Base-by-base conservation (phyloP, 1,140 invertebrate genomes). In the Campoletis sonorensis region DNA sequence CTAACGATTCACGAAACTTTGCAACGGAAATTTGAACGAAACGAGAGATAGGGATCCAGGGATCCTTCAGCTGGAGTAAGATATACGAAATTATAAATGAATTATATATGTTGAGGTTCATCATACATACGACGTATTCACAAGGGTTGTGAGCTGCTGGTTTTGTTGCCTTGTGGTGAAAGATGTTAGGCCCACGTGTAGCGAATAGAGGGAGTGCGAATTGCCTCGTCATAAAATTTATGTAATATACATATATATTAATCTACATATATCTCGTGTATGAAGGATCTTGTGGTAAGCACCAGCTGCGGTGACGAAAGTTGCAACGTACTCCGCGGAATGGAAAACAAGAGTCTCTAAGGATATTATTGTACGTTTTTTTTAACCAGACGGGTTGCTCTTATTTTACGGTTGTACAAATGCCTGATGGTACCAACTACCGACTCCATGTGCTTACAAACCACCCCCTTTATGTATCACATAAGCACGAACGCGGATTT, bases 271-370 rank as follows among this genome's bases (percentile, higher is more conserved):
- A 64, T 64, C n/a, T n/a, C n/a, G 23, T 15, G 11, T 81, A 79
- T 72, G 81, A 81, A 73, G 77, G 75, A 76, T 81, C 76, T 49
- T 16, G 75, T 23, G 79, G 54, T 79, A 68, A 83, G 61, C 72
- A 51, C 70, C 71, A 78, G 40, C 81, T 71, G 80, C 83, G 37
- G 40, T 79, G 45, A 80, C 45, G 79, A 79, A 64, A 73, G 77
- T 73, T 83, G 51, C 40, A 21, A 45, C 58, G 70, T 76, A 51
- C 64, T 21, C 54, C 18, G 40, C 11, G 45, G 71, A 54, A 70
- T 30, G 78, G 77, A 85, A 70, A 70, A 67, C 71, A 70, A 83
- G 79, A 82, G 78, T 64, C 61, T 64, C 4, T 13, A 64, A 23
- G 21, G 61, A 26, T 64, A 64, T 64, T 64, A 61, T 5, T 61